These are phyloP conservation scores for Neocrepidodera transversa DNA, from an alignment of 2,888 invertebrate species.

Conservation along the genomic window DNA sequence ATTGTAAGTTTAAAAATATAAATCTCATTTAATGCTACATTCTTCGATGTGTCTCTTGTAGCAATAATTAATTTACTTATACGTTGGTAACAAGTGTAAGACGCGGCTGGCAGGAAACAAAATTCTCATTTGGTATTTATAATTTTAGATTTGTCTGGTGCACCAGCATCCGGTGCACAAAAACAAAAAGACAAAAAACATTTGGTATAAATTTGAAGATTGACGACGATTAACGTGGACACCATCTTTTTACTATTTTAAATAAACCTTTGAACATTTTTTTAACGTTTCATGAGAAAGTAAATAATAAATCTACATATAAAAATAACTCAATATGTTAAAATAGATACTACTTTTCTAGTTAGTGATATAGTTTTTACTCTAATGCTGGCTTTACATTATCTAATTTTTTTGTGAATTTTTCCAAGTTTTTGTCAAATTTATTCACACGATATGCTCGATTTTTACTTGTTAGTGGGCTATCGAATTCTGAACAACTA, in stretches of 20 bases:
- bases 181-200: slow-evolving; percentile 24
- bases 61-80: slow-evolving; percentile 25
- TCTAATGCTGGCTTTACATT: no score
- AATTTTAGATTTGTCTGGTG: slow-evolving; percentile 52
- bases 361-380: no score
- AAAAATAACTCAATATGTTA: no score
- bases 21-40: slow-evolving; percentile 14
- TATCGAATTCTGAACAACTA: no score
- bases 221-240: slow-evolving; percentile 1
- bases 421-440: no score
- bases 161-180: slow-evolving; percentile 46
- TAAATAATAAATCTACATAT: no score
- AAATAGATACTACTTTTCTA: no score
- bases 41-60: slow-evolving; percentile 4
- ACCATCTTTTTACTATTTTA: not conserved
- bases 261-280: no score
- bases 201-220: slow-evolving; percentile 13
- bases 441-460: no score
- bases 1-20: not conserved
- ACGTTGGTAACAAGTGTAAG: slow-evolving; percentile 27
- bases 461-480: no score
- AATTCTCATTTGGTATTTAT: slow-evolving; percentile 51
- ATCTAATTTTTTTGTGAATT: no score
- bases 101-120: slow-evolving; percentile 45
- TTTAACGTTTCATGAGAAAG: no score